phyloP scores from a whole-genome alignment of 1,140 invertebrate species.

The Lycorma delicatula region DNA sequence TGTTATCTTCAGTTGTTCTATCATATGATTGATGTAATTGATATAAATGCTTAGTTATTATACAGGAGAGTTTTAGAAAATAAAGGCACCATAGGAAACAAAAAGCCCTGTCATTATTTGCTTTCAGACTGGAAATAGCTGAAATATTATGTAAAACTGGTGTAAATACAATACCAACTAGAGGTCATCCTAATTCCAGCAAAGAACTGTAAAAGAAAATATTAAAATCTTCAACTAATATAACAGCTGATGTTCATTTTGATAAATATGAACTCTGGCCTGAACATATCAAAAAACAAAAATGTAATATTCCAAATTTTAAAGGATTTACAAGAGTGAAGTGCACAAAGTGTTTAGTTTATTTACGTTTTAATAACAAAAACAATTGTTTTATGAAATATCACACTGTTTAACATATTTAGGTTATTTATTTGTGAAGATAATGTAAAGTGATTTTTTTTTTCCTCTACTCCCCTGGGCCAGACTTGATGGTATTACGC shows the following conservation, averaged over 20 bases:
- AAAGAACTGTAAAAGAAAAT: background rate
- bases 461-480: too few species aligned
- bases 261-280: background rate
- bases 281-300: background rate
- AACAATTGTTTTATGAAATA: background rate
- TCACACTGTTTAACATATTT: too few species aligned
- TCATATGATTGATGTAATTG: conserved; percentile 1
- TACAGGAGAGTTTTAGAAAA: background rate
- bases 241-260: background rate
- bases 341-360: background rate
- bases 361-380: background rate
- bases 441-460: too few species aligned
- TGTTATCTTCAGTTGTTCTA: conserved; percentile 15
- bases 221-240: background rate
- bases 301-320: background rate
- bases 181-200: background rate
- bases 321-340: background rate
- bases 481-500: too few species aligned
- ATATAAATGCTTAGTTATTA: background rate
- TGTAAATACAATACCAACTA: background rate
- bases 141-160: background rate
- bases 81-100: background rate
- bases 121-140: background rate
- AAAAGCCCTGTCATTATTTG: background rate
- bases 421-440: too few species aligned